Base-by-base conservation (phyloP, 2,888 invertebrate genomes). In the Erynnis tages region DNA sequence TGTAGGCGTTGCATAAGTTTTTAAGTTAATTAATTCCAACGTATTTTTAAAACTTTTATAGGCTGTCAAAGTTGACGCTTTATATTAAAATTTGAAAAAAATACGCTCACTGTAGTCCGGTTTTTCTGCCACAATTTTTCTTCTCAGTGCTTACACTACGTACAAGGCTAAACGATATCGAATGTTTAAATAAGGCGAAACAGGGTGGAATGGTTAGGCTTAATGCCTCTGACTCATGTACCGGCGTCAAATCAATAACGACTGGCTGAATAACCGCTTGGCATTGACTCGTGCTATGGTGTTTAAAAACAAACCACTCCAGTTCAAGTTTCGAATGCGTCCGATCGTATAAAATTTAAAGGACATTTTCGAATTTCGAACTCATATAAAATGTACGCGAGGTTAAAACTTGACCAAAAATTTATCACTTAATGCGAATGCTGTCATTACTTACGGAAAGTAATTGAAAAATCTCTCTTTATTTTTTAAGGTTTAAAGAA, bases 141-240 rank as follows among this genome's bases (percentile, higher is more conserved):
- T 52, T 52, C 38, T 37, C 35, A 2, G 27, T 27, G 4, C 27
- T 27, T 27, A 29, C 11, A 11, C 17, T 1, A 38, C 11, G 19
- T 6, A 23, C 6, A 47, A 13, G 16, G 25, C 7, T 34, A 46
- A n/a, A 37, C 14, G 34, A 11, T 38, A 38, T 38, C 23, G 23
- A 23, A 21, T 63, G 53, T 59, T 60, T 58, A 59, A 60, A 61
- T 65, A 69, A 65, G 69, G 69, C 61, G 57, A 60, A 65, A 60
- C 52, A 57, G 53, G 58, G 61, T 52, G 52, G 44, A 37, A 52
- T 45, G 52, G 21, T 27, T 52, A 54, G 53, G 58, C 58, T 67
- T 68, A 65, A 62, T 59, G 58, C 54, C 56, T 62, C 62, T 82
- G 82, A 82, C 65, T 82, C 82, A 82, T 67, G 60, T 66, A 17